phyloP scores from a whole-genome alignment of 1,140 invertebrate genomes.

The Scaptomyza hsui region DNA sequence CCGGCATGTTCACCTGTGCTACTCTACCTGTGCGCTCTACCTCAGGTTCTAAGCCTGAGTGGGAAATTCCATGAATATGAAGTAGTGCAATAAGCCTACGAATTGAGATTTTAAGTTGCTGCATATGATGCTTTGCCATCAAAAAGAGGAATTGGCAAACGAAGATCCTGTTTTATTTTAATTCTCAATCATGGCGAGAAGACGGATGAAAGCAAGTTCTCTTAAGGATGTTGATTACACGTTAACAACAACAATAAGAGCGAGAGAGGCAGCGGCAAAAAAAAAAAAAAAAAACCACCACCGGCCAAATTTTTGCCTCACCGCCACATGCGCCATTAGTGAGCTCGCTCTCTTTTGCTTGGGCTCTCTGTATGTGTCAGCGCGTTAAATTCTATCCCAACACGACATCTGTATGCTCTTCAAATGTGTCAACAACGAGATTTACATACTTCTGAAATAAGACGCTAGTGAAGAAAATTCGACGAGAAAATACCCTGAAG shows the following conservation, averaged over 20 bases:
- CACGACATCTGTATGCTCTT: conserved; percentile 22
- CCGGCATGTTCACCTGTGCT: conserved; percentile 47
- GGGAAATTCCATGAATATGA: conserved; percentile 28
- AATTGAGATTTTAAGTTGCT: no score
- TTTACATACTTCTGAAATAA: no score
- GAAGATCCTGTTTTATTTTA: conserved; percentile 25
- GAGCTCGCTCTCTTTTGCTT: conserved; percentile 34
- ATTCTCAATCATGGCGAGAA: conserved; percentile 53
- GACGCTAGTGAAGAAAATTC: no score
- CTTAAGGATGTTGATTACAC: conserved; percentile 63
- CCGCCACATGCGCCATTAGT: conserved; percentile 68
- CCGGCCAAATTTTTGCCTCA: conserved; percentile 68
- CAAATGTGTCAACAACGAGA: no score
- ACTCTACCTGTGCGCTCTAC: conserved; percentile 61
- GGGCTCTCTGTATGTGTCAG: conserved; percentile 29
- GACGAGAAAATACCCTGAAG: no score
- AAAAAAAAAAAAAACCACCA: conserved; percentile 51
- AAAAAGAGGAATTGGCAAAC: conserved; percentile 39
- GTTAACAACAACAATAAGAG: conserved; percentile 30
- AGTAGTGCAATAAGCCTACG: conserved; percentile 10
- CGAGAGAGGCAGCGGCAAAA: conserved; percentile 7
- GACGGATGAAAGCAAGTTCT: conserved; percentile 74
- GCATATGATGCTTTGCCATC: conserved; percentile 1
- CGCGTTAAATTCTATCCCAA: neutral
- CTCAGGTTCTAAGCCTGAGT: conserved; percentile 30